Evolutionary conservation across 2,113 vertebrate genomes (phyloP), one percentile per base, ranked within the genome.

Genomic region (Cryptomyrus ogoouensis): DNA sequence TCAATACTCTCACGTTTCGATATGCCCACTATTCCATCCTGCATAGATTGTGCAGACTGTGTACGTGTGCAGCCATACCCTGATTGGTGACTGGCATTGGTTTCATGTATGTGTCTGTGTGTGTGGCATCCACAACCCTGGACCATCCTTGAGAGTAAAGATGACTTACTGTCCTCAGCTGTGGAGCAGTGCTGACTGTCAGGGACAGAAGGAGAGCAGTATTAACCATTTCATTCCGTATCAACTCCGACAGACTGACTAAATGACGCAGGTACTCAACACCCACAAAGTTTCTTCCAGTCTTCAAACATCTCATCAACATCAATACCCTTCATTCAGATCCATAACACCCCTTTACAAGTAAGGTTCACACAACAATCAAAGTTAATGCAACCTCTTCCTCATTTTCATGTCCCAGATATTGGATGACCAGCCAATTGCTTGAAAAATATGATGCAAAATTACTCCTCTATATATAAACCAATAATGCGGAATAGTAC

Each of bases 181-280:
- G 98, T 39, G 98, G 98, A 93, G 98, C 98, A 90, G 98, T 99
- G 95, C 98, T 99, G 96, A 99, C 98, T 99, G 95, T 93, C 96
- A 91, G 88, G 12, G 91, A 90, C 1, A 92, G 91, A 91, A 93
- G 93, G 92, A 86, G 44, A 80, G 91, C 52, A 89, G 89, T 88
- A 74, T 80, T 53, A 46, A 62, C 31, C 50, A 50, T n/a, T 21
- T 56, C 10, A 19, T 24, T 42, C 58, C 19, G 17, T 7, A 12
- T 24, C 44, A 74, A 13, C 42, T 27, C 19, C 56, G 31, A n/a
- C 58, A 49, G 15, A 9, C 35, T n/a, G 44, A 42, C 19, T 66
- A 58, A 88, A 88, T 62, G 19, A 24, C 46, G 8, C n/a, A 74
- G 66, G 9, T 74, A 74, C 66, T 74, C 4, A 35, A 8, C 27